These are phyloP conservation scores for Varanus salvator DNA, from an alignment of 2,113 vertebrate genomes.

Conservation along the genomic window DNA sequence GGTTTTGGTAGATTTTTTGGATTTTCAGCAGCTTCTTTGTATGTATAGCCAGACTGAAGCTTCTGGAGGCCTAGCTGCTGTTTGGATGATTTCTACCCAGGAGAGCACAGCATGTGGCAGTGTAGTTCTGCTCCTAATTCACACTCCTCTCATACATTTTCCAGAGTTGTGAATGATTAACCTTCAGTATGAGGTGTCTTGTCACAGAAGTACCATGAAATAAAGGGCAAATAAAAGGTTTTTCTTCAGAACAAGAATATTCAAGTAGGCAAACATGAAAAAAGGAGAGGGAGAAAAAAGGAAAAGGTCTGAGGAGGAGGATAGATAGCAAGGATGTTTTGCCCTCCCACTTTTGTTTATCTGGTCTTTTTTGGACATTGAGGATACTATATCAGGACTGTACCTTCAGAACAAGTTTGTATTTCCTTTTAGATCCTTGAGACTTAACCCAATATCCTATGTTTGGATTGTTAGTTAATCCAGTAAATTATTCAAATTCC, in stretches of 20 bases:
- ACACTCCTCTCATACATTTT: background rate
- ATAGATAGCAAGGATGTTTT: background rate
- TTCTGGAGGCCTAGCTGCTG: background rate
- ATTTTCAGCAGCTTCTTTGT: background rate
- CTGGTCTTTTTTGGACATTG: background rate
- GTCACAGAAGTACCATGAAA: background rate
- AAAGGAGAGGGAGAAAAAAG: background rate
- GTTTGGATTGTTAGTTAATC: background rate
- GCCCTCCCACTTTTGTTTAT: background rate
- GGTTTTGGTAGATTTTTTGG: background rate
- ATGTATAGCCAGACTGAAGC: background rate
- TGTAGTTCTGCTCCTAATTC: background rate
- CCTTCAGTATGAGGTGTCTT: background rate
- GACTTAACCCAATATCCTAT: background rate
- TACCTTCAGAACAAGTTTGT: background rate
- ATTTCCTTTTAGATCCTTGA: background rate
- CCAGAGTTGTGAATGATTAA: conserved; percentile 11
- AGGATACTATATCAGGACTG: background rate
- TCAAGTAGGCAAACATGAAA: background rate
- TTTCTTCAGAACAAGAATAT: background rate
- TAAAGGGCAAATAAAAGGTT: conserved; percentile 25
- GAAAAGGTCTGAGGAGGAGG: background rate
- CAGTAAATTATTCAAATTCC: background rate
- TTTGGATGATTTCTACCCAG: background rate
- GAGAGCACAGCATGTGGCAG: background rate